Conservation (phyloP, 2,113 vertebrate genomes). For the Syngnathus typhle region DNA sequence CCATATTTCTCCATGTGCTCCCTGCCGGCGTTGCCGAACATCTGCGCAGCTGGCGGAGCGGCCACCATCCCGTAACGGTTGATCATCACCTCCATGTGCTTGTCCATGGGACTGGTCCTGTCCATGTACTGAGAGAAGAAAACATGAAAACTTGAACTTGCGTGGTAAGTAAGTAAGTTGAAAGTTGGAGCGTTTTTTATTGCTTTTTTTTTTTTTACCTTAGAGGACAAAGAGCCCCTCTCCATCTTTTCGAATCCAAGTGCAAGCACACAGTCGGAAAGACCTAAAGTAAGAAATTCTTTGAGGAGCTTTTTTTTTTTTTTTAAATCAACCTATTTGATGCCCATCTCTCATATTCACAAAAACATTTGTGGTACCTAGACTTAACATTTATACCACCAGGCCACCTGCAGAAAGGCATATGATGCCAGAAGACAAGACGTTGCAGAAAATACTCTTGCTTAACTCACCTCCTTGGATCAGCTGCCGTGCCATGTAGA, state of each 20-base stretch:
- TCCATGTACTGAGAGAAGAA: conserved; percentile 65
- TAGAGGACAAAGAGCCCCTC: conserved; percentile 66
- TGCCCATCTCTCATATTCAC: too few species aligned
- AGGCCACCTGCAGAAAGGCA: neutral
- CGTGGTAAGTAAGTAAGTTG: too few species aligned
- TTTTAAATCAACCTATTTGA: neutral
- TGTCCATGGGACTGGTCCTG: conserved; percentile 79
- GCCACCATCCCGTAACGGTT: conserved; percentile 75
- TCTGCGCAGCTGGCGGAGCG: conserved; percentile 76
- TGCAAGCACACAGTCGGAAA: conserved; percentile 86
- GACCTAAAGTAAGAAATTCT: conserved; percentile 60
- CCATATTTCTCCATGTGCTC: conserved; percentile 97
- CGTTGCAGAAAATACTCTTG: neutral
- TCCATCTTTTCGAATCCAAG: conserved; percentile 97
- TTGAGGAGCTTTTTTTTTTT: neutral
- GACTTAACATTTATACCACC: neutral
- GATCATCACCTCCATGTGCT: conserved; percentile 83
- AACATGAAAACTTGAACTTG: neutral
- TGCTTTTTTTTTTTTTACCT: conserved; percentile 54
- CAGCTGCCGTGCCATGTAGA: conserved; percentile 85
- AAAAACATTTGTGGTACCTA: too few species aligned
- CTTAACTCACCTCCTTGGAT: conserved; percentile 81
- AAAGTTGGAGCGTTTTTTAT: neutral
- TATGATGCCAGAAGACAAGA: neutral
- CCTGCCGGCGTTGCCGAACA: conserved; percentile 84